Conservation (phyloP, 2,113 vertebrate species). For the Alethe diademata region DNA sequence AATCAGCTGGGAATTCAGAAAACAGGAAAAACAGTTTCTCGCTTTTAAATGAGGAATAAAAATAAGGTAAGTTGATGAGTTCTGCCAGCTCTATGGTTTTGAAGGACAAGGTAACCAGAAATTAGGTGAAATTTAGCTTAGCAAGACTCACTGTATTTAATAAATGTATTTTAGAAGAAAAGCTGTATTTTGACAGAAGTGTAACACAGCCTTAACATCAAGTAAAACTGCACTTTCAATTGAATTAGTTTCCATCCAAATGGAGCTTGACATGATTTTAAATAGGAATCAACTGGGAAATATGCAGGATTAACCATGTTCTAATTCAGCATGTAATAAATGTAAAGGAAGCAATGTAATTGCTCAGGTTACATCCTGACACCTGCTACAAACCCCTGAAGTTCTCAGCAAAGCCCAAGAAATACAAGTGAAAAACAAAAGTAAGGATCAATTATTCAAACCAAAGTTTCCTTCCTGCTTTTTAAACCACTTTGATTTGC, state of each 20-base stretch:
- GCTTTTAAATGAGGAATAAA: conserved; percentile 23
- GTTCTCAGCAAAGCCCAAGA: not conserved
- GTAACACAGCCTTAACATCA: not conserved
- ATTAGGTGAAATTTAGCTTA: not conserved
- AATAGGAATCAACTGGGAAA: not conserved
- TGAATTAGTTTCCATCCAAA: not conserved
- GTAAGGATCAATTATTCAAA: not conserved
- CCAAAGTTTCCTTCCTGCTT: conserved; percentile 3
- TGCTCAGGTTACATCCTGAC: not conserved
- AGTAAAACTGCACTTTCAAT: not conserved
- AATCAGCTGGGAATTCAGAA: conserved; percentile 42
- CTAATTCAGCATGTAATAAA: not conserved
- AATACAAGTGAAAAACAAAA: not conserved
- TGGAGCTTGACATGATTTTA: not conserved
- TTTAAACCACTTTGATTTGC: not conserved
- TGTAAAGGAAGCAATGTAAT: not conserved
- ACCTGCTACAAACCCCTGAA: not conserved
- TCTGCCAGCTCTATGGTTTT: not conserved
- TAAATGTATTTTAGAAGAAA: not conserved
- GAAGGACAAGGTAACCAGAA: conserved; percentile 46
- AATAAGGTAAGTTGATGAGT: conserved; percentile 5
- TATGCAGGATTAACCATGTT: not conserved
- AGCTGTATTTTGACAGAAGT: not conserved
- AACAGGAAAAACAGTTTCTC: conserved; percentile 24
- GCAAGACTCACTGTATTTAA: not conserved